Evolutionary conservation across 2,797 vertebrate species (phyloP).

Genomic region (Melanotaenia parkinsoni): DNA sequence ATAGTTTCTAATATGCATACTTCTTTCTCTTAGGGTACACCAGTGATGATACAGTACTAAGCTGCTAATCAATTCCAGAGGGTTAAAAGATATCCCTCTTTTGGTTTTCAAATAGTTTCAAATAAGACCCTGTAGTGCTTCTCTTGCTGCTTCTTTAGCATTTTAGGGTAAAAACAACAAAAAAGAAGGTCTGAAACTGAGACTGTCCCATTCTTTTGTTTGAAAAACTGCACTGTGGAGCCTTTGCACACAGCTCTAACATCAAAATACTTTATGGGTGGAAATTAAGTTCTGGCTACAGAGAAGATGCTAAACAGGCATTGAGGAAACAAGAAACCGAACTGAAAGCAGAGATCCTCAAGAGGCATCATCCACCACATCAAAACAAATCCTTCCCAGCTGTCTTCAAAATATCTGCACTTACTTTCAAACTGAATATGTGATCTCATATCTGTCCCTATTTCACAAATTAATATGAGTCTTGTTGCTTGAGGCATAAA

Average conservation of each 20-base stretch:
- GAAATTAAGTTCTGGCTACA: slow-evolving; percentile 40
- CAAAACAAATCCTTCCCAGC: slow-evolving; percentile 58
- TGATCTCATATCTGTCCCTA: slow-evolving; percentile 48
- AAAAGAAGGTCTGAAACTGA: slow-evolving; percentile 29
- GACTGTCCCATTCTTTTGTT: slow-evolving; percentile 23
- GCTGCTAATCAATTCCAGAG: slow-evolving; percentile 56
- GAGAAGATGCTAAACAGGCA: slow-evolving; percentile 43
- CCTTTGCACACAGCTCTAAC: slow-evolving; percentile 22
- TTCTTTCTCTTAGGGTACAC: slow-evolving; percentile 41
- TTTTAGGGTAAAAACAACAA: slow-evolving; percentile 34
- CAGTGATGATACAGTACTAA: slow-evolving; percentile 39
- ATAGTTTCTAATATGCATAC: slow-evolving; percentile 48
- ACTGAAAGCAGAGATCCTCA: slow-evolving; percentile 42
- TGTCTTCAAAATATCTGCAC: slow-evolving; percentile 36
- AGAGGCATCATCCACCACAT: slow-evolving; percentile 45
- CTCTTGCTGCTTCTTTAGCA: slow-evolving; percentile 42
- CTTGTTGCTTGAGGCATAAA: slow-evolving; percentile 45
- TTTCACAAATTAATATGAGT: slow-evolving; percentile 44
- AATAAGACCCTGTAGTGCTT: slow-evolving; percentile 51
- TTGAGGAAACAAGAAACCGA: slow-evolving; percentile 45
- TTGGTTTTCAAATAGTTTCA: slow-evolving; percentile 72
- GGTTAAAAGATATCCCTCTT: slow-evolving; percentile 50
- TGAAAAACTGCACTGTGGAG: slow-evolving; percentile 33
- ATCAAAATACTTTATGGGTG: slow-evolving; percentile 39
- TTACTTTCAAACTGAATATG: slow-evolving; percentile 48